phyloP scores from a whole-genome alignment of 2,888 invertebrate genomes.

The Trissoscelio sp. region DNA sequence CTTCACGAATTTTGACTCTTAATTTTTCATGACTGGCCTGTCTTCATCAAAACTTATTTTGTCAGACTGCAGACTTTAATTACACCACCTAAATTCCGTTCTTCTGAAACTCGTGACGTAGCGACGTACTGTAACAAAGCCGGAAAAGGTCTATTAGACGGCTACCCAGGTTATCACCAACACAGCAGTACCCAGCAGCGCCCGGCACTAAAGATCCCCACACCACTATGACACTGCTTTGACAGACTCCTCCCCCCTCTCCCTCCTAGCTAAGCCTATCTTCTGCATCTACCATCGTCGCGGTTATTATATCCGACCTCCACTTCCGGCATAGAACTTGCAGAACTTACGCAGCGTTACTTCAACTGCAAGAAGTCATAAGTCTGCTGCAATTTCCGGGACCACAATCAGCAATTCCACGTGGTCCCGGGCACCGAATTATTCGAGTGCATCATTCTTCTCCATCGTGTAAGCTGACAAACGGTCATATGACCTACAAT shows the following conservation, averaged over 20 bases:
- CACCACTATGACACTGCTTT: constrained; percentile 25
- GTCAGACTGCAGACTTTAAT: too few relatives aligned
- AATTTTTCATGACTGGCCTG: too few relatives aligned
- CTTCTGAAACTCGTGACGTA: not conserved
- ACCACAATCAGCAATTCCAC: too few relatives aligned
- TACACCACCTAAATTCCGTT: too few relatives aligned
- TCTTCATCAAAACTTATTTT: too few relatives aligned
- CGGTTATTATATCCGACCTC: not conserved
- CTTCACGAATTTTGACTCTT: too few relatives aligned
- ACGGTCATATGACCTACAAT: constrained; percentile 37
- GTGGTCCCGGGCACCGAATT: constrained; percentile 10
- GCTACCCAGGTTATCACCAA: constrained; percentile 53
- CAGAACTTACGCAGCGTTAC: not conserved
- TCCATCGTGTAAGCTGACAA: constrained; percentile 27
- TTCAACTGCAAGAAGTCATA: not conserved
- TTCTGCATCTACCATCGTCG: too few relatives aligned
- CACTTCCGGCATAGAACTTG: not conserved
- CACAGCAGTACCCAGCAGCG: constrained; percentile 54
- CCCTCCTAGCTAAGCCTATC: too few relatives aligned
- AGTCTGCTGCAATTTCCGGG: constrained; percentile 7
- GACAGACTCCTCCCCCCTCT: not conserved
- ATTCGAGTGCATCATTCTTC: constrained; percentile 1
- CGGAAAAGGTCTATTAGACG: constrained; percentile 67
- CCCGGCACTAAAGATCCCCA: constrained; percentile 55
- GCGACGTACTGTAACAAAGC: constrained; percentile 36